Evolutionary conservation across 2,797 vertebrate species (phyloP).

Genomic region (Sebastes wilsoni): DNA sequence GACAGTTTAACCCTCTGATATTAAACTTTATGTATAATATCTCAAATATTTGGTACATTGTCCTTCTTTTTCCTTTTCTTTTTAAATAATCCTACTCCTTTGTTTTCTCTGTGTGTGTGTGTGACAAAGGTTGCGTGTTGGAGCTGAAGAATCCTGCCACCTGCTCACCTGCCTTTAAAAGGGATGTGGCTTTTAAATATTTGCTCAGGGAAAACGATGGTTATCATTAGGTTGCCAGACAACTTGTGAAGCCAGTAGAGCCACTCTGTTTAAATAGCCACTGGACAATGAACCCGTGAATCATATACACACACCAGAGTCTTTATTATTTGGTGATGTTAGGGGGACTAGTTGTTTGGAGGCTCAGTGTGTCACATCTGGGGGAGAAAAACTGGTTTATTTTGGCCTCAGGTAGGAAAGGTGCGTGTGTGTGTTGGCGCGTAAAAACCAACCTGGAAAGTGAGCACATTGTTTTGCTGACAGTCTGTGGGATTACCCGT

Average conservation of each 20-base stretch:
- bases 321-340: conserved; percentile 21
- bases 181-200: conserved; percentile 59
- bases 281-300: conserved; percentile 45
- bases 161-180: background rate
- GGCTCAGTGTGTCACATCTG: background rate
- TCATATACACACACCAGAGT: background rate
- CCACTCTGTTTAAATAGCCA: conserved; percentile 71
- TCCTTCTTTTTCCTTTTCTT: background rate
- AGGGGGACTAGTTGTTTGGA: background rate
- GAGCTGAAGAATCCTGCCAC: background rate
- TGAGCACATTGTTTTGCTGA: background rate
- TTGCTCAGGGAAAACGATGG: conserved; percentile 49
- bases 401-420: background rate
- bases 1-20: background rate
- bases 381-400: background rate
- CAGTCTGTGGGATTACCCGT: conserved; percentile 27
- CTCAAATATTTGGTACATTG: background rate
- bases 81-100: background rate
- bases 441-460: too few species aligned
- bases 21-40: background rate
- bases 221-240: conserved; percentile 80
- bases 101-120: background rate
- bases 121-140: background rate
- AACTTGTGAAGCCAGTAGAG: conserved; percentile 73
- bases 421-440: background rate